Evolutionary conservation across 2,888 invertebrate genomes (phyloP).

Genomic region (Ferdinandea cuprea): DNA sequence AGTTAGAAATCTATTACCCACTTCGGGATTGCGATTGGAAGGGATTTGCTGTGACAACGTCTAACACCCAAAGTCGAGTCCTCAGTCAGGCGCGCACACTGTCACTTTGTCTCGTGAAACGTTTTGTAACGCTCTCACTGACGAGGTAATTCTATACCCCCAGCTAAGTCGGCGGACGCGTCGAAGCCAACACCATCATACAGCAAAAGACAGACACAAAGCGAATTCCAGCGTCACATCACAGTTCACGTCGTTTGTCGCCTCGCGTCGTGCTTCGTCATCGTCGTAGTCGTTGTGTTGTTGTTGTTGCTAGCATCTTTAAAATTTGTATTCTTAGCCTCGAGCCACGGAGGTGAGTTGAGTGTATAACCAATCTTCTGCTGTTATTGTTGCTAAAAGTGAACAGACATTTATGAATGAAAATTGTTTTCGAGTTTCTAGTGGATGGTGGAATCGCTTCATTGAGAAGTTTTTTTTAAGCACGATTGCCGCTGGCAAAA

Average conservation of each 20-base stretch:
- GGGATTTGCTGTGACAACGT: conserved; percentile 22
- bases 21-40: background rate
- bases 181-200: conserved; percentile 35
- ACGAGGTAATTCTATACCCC: conserved; percentile 40
- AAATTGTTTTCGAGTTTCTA: conserved; percentile 50
- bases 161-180: conserved; percentile 34
- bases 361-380: conserved; percentile 17
- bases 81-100: conserved; percentile 27
- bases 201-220: conserved; percentile 5
- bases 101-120: conserved; percentile 16
- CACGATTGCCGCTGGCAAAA: conserved; percentile 48
- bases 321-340: conserved; percentile 24
- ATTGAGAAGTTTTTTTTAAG: conserved; percentile 59
- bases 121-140: conserved; percentile 31
- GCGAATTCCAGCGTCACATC: conserved; percentile 50
- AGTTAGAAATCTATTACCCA: conserved; percentile 22
- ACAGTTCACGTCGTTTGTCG: conserved; percentile 55
- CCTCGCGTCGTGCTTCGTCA: conserved; percentile 34
- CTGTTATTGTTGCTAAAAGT: background rate
- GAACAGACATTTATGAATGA: conserved; percentile 61
- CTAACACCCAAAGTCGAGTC: conserved; percentile 44
- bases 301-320: conserved; percentile 5
- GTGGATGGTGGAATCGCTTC: conserved; percentile 24
- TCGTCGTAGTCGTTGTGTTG: conserved; percentile 18
- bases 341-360: conserved; percentile 25